Evolutionary conservation across 2,888 invertebrate genomes (phyloP), one percentile per base, ranked within the genome.

Genomic region (Lasioglossum malachurum): DNA sequence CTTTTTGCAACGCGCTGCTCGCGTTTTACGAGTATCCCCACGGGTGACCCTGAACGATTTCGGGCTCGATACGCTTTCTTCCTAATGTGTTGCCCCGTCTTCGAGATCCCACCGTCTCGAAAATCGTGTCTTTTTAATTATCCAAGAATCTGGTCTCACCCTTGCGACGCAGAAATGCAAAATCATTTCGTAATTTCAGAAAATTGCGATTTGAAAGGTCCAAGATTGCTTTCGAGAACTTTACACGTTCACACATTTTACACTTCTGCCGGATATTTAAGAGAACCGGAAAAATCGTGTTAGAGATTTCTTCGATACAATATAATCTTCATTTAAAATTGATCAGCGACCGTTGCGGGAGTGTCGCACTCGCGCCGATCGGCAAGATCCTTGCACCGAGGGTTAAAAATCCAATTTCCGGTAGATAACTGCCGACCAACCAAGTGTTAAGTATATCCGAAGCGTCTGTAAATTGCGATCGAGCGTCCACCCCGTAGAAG

Each of bases 401-500:
- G 3, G 12, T 69, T 69, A 38, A 38, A 69, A 69, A 23, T 69
- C 38, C 23, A 69, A 38, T 69, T 38, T 69, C 69, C 35, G 10
- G 23, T 23, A 41, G 38, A 23, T 23, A 38, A n/a, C 69, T 23
- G 69, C 35, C 69, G 12, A 10, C 4, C 4, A 4, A 19, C 38
- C 69, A 23, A 69, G 69, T 69, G 69, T 69, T 69, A 69, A 69
- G 38, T 41, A 69, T 35, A 35, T 69, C 69, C 23, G 69, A 69
- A 38, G 38, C 19, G 38, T 41, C 69, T 38, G 69, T 69, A 38
- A 69, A 69, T 69, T 69, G 38, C 38, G 67, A 41, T 38, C 19
- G 69, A 69, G 0, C 69, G 27, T 60, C 23, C 38, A 41, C 69
- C 38, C 69, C 38, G 23, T 23, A 27, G 23, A 38, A 35, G 69